phyloP scores from a whole-genome alignment of 2,888 invertebrate species.

The Cantharis rustica region DNA sequence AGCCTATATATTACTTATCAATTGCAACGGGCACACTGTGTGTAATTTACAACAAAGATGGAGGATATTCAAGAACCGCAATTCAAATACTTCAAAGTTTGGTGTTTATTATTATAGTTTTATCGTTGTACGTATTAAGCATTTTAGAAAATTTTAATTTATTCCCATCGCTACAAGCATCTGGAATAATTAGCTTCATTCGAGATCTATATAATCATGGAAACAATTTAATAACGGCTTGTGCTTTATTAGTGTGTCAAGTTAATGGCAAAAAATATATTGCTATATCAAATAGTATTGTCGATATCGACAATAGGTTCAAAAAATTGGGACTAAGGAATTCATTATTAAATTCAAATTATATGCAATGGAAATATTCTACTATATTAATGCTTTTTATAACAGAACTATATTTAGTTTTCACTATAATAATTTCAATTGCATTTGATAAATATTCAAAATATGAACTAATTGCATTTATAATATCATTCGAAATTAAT shows the following conservation, averaged over 20 bases:
- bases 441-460: neutral
- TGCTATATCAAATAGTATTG: neutral
- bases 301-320: constrained; percentile 12
- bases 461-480: neutral
- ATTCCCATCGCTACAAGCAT: neutral
- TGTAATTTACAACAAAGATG: neutral
- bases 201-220: constrained; percentile 10
- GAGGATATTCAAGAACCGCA: neutral
- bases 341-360: constrained; percentile 16
- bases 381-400: neutral
- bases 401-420: neutral
- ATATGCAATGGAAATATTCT: constrained; percentile 5
- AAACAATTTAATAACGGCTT: constrained; percentile 12
- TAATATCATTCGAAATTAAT: constrained; percentile 7
- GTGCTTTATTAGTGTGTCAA: constrained; percentile 8
- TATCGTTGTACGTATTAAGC: neutral
- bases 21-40: constrained; percentile 3
- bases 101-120: neutral
- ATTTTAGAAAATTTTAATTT: neutral
- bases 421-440: neutral
- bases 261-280: constrained; percentile 17
- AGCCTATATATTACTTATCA: neutral
- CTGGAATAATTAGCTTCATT: constrained; percentile 19
- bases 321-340: constrained; percentile 5
- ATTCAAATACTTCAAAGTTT: constrained; percentile 6